These are phyloP conservation scores for Macrobrachium rosenbergii DNA, from an alignment of 1,140 invertebrate genomes.

Conservation along the genomic window DNA sequence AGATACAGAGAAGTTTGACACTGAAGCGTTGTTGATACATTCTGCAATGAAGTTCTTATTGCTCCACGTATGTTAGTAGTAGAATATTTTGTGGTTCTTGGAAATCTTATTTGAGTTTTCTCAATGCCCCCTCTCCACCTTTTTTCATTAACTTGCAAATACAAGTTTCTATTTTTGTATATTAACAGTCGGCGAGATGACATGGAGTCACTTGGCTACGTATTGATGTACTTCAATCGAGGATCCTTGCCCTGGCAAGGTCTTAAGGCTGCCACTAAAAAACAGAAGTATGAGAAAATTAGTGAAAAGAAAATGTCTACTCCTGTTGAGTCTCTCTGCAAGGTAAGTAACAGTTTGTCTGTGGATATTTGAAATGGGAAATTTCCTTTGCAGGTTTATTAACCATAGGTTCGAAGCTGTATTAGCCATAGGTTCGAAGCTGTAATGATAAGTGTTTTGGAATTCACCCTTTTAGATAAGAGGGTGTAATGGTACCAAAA, in stretches of 20 bases:
- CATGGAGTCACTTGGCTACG: conserved; percentile 79
- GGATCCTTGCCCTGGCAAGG: conserved; percentile 78
- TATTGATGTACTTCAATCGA: conserved; percentile 79
- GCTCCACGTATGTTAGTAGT: too few relatives aligned
- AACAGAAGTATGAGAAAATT: conserved; percentile 79
- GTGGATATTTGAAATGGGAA: too few relatives aligned
- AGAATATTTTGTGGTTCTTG: too few relatives aligned
- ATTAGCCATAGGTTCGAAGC: too few relatives aligned
- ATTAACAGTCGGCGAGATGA: conserved; percentile 75
- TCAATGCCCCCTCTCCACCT: not conserved
- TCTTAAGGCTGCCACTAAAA: conserved; percentile 76
- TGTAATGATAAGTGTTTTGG: too few relatives aligned
- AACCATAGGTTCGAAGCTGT: too few relatives aligned
- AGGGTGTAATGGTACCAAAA: too few relatives aligned
- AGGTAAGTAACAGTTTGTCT: conserved; percentile 70
- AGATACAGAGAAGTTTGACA: too few relatives aligned
- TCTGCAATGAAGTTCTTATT: too few relatives aligned
- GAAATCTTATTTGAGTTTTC: not conserved
- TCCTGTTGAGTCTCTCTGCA: conserved; percentile 76
- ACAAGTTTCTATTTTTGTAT: not conserved
- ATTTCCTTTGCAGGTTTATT: too few relatives aligned
- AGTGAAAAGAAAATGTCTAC: conserved; percentile 81
- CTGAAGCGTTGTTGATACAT: too few relatives aligned
- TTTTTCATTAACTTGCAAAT: not conserved
- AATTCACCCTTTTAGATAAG: too few relatives aligned